These are phyloP conservation scores for Saxidomus purpurata DNA, from an alignment of 1,140 invertebrate genomes.

Conservation along the genomic window DNA sequence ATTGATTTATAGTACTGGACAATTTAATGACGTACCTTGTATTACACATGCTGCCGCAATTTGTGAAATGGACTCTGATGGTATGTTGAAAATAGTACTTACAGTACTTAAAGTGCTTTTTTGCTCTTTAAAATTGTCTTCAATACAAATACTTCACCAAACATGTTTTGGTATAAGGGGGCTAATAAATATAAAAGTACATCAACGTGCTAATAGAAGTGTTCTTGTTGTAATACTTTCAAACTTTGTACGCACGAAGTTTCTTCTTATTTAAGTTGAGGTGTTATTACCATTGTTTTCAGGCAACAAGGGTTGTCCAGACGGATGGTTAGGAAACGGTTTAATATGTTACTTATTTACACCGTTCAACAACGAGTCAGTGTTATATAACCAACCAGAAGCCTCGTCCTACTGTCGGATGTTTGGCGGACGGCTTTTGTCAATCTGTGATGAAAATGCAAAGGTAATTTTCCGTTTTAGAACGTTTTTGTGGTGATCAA, in stretches of 20 bases:
- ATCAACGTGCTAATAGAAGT: neutral
- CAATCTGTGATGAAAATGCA: neutral
- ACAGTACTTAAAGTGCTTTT: too few relatives aligned
- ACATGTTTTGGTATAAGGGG: neutral
- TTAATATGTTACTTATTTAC: conserved; percentile 46
- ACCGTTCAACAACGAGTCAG: neutral
- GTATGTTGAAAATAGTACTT: neutral
- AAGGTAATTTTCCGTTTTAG: neutral
- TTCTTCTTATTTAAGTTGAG: neutral
- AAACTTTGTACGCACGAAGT: neutral
- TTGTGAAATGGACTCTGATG: neutral
- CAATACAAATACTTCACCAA: neutral
- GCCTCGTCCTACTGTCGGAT: neutral
- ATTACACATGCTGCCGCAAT: neutral
- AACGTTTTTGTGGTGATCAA: too few relatives aligned
- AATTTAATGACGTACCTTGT: conserved; percentile 58
- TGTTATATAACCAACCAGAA: conserved; percentile 14
- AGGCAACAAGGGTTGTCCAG: neutral
- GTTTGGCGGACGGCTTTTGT: neutral
- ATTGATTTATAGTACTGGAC: conserved; percentile 44
- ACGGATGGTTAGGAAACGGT: neutral
- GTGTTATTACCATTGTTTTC: neutral
- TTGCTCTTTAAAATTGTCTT: too few relatives aligned
- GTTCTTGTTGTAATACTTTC: neutral
- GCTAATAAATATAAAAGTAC: neutral